phyloP scores from a whole-genome alignment of 2,113 vertebrate species.

The Dicentrarchus labrax region DNA sequence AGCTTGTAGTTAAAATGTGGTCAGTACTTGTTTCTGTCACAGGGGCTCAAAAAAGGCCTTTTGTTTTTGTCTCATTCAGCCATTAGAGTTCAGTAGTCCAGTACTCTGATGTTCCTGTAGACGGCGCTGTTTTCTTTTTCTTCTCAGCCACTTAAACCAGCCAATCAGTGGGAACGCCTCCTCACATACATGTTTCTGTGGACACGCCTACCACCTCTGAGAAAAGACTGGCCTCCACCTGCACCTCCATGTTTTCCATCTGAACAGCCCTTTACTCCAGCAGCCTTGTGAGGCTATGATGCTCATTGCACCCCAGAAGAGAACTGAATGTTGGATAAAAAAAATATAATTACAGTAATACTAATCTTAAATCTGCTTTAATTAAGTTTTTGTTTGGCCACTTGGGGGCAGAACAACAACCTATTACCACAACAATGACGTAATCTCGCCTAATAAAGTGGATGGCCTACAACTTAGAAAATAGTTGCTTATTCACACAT shows the following conservation, averaged over 20 bases:
- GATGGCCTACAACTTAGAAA: neutral
- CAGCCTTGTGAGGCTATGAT: too few species aligned
- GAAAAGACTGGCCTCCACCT: neutral
- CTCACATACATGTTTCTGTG: neutral
- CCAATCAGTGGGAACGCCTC: neutral
- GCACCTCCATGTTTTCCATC: neutral
- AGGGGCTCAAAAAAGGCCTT: neutral
- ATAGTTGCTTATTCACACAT: neutral
- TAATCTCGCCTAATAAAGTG: neutral
- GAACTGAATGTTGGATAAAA: neutral
- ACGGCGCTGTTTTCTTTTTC: neutral
- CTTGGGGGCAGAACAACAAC: slow-evolving; percentile 13
- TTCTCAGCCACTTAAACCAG: neutral
- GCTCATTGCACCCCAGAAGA: neutral
- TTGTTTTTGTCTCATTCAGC: neutral
- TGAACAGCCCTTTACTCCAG: too few species aligned
- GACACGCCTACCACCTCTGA: neutral
- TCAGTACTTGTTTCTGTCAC: neutral
- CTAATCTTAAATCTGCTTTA: neutral
- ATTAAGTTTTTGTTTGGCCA: neutral
- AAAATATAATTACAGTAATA: too few species aligned
- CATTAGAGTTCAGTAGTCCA: neutral
- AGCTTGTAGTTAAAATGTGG: neutral
- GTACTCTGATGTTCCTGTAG: neutral
- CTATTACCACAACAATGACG: neutral